These are phyloP conservation scores for Murina feae DNA, from an alignment of 2,113 vertebrate genomes.

Conservation along the genomic window DNA sequence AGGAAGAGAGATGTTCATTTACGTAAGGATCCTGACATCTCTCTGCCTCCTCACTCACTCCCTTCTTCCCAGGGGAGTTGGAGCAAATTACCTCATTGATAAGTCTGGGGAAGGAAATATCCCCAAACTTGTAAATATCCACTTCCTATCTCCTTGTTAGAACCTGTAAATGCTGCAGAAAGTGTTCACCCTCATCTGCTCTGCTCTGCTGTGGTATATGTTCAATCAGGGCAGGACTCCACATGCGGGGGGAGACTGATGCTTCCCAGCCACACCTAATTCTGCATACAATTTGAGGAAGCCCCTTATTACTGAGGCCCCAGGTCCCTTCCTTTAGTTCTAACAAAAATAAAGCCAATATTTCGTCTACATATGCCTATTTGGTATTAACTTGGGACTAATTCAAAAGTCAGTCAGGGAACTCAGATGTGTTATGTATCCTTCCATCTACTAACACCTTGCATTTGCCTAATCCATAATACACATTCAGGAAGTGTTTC, in stretches of 20 bases:
- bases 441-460: neutral
- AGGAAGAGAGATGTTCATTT: neutral
- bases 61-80: neutral
- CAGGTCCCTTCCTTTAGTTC: neutral
- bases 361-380: neutral
- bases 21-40: neutral
- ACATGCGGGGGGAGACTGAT: neutral
- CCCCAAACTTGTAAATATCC: too few species aligned
- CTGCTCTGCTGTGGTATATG: neutral
- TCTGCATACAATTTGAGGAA: neutral
- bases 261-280: neutral
- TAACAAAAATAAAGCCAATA: neutral
- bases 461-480: neutral
- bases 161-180: neutral
- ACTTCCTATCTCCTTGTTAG: neutral
- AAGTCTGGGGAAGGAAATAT: neutral
- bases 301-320: neutral
- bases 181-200: neutral
- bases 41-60: neutral
- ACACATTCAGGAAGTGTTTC: neutral
- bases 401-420: conserved; percentile 1
- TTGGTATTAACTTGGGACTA: neutral
- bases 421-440: neutral
- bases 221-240: neutral
- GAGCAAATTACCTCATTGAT: neutral